These are phyloP conservation scores for Gouania willdenowi DNA, from an alignment of 2,797 vertebrate species.

Conservation along the genomic window DNA sequence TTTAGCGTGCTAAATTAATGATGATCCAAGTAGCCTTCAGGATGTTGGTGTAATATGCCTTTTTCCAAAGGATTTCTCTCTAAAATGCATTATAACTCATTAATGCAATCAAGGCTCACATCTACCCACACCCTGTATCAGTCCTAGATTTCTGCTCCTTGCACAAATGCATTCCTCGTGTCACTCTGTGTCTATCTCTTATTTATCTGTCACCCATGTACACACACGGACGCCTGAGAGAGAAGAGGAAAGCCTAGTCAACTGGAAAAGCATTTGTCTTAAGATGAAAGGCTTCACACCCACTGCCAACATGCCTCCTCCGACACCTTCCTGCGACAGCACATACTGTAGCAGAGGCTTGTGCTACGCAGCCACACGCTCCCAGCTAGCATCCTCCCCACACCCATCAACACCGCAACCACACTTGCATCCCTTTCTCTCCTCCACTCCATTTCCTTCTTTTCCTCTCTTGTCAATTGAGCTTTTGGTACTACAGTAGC, in stretches of 20 bases:
- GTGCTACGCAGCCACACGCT: constrained; percentile 68
- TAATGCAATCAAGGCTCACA: constrained; percentile 30
- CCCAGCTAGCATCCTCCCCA: constrained; percentile 72
- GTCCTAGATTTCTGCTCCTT: constrained; percentile 31
- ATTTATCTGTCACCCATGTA: constrained; percentile 43
- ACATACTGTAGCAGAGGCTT: constrained; percentile 70
- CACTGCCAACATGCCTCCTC: constrained; percentile 78
- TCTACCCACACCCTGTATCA: constrained; percentile 57
- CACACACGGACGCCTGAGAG: constrained; percentile 43
- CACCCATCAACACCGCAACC: constrained; percentile 70
- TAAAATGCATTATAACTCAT: constrained; percentile 29
- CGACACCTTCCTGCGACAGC: constrained; percentile 79
- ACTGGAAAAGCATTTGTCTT: constrained; percentile 76
- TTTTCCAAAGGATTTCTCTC: constrained; percentile 63
- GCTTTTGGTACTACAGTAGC: constrained; percentile 57
- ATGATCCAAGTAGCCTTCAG: constrained; percentile 41
- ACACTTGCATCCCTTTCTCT: constrained; percentile 62
- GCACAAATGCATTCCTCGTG: constrained; percentile 17
- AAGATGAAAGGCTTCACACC: constrained; percentile 83
- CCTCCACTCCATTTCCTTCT: constrained; percentile 43
- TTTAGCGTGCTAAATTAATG: constrained; percentile 44
- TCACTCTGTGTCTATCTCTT: constrained; percentile 23
- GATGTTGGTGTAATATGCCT: constrained; percentile 58
- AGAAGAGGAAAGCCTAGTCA: constrained; percentile 55
- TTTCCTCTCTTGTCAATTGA: constrained; percentile 52